These are phyloP conservation scores for Falco novaeseelandiae DNA, from an alignment of 2,797 vertebrate genomes.

Conservation along the genomic window DNA sequence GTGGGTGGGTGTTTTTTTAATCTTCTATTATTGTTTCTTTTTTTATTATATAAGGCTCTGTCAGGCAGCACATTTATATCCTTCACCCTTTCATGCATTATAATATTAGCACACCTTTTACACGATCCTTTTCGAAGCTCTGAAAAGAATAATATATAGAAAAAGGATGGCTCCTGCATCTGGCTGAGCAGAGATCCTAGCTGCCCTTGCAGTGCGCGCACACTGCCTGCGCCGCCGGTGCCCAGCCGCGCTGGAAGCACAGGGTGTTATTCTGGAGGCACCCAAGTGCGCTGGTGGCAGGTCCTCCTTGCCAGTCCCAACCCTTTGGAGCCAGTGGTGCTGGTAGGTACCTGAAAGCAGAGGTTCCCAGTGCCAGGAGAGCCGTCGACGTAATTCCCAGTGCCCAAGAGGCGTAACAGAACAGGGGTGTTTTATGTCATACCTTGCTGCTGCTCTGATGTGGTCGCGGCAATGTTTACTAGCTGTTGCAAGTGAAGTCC, in stretches of 20 bases:
- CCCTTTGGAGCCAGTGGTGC: not conserved
- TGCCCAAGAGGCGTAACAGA: not conserved
- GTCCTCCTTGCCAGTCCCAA: not conserved
- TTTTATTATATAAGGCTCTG: not conserved
- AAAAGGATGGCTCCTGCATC: no score
- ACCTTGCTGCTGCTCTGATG: not conserved
- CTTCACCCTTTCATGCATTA: not conserved
- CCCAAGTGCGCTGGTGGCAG: not conserved
- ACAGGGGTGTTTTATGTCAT: not conserved
- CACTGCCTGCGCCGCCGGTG: rapidly evolving
- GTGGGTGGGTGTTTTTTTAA: rapidly evolving
- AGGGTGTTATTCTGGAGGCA: not conserved
- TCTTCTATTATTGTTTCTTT: not conserved
- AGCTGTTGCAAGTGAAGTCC: not conserved
- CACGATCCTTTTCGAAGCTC: not conserved
- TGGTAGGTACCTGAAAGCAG: not conserved
- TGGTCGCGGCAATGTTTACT: not conserved
- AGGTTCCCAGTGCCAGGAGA: not conserved
- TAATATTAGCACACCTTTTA: not conserved
- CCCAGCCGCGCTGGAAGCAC: rapidly evolving
- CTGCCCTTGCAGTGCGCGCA: rapidly evolving
- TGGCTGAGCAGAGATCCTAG: not conserved
- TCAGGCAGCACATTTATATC: not conserved
- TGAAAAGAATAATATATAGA: not conserved
- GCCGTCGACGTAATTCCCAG: not conserved